Conservation (phyloP, 2,113 vertebrate species). For the Notarius lentiginosus region DNA sequence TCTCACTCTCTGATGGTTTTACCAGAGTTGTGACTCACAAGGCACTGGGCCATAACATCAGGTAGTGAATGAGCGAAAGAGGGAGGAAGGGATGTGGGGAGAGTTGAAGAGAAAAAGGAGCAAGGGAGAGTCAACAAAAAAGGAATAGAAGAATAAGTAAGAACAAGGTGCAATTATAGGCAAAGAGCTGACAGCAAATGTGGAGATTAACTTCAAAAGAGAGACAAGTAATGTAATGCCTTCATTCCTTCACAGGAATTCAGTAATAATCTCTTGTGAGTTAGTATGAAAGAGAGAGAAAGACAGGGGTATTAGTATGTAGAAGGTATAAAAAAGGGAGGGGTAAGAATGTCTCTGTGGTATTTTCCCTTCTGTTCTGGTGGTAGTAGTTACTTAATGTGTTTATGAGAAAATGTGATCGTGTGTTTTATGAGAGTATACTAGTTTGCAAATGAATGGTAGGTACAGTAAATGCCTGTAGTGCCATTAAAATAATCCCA, state of each 20-base stretch:
- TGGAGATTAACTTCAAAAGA: conserved; percentile 35
- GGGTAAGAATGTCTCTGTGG: conserved; percentile 65
- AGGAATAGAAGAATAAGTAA: conserved; percentile 50
- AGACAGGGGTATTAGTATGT: conserved; percentile 55
- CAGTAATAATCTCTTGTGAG: not conserved
- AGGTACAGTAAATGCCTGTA: conserved; percentile 24
- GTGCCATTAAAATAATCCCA: conserved; percentile 11
- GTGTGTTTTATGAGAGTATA: conserved; percentile 55
- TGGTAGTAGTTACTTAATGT: conserved; percentile 63
- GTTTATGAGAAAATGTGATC: conserved; percentile 73
- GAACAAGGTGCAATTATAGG: conserved; percentile 44
- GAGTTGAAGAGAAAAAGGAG: conserved; percentile 27
- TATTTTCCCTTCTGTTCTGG: conserved; percentile 59
- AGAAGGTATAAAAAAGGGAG: conserved; percentile 68
- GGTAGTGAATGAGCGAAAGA: conserved; percentile 60
- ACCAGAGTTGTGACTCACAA: conserved; percentile 80
- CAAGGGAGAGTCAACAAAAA: conserved; percentile 53
- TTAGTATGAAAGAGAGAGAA: conserved; percentile 63
- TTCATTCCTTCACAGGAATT: not conserved
- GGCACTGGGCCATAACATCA: conserved; percentile 73
- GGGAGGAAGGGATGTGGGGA: conserved; percentile 38
- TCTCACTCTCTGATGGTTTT: conserved; percentile 76
- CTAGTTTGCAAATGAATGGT: conserved; percentile 32
- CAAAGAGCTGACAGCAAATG: conserved; percentile 2
- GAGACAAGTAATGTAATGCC: conserved; percentile 59